Evolutionary conservation across 1,140 invertebrate species (phyloP), one percentile per base, ranked within the genome.

Genomic region (Mactra quadrangularis): DNA sequence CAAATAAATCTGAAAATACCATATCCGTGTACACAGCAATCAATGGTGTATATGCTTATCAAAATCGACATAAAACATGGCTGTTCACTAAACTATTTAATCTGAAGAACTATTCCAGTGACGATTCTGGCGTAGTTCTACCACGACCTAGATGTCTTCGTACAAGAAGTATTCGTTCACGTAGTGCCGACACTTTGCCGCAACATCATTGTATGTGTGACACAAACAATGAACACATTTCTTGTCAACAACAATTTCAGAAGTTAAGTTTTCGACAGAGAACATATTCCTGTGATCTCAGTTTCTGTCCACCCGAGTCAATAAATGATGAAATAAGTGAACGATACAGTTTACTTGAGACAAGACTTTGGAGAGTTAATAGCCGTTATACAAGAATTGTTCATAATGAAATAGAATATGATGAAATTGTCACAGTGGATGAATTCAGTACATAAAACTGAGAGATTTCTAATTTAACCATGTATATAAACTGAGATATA

Each of bases 51-150:
- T 75, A 59, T 29, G n/a, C 55, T 35, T 45, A 59, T 45, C 71
- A 75, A 57, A 75, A n/a, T 45, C 41, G 29, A 38, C 52, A 75
- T 11, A 75, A 57, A 38, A 35, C 55, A 29, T 75, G 71, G 71
- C 53, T 75, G 17, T 45, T 45, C 29, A 57, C 53, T 1, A 75
- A 75, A 59, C n/a, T 75, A 33, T 59, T 75, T 31, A 25, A 45
- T 35, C 38, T 75, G 6, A 33, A 38, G 19, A 45, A 75, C 25
- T 75, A 33, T 6, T 59, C 71, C 11, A 75, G 71, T 35, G 55
- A 75, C 35, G 71, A 75, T 45, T 75, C 71, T n/a, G 71, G 55
- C 19, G 31, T 59, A 13, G 53, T 45, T 6, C 9, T 75, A 13
- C 52, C 11, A 0, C 1, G 38, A 2, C 45, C 33, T 27, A 31